phyloP scores from a whole-genome alignment of 2,113 vertebrate genomes.

The Centropus bengalensis region DNA sequence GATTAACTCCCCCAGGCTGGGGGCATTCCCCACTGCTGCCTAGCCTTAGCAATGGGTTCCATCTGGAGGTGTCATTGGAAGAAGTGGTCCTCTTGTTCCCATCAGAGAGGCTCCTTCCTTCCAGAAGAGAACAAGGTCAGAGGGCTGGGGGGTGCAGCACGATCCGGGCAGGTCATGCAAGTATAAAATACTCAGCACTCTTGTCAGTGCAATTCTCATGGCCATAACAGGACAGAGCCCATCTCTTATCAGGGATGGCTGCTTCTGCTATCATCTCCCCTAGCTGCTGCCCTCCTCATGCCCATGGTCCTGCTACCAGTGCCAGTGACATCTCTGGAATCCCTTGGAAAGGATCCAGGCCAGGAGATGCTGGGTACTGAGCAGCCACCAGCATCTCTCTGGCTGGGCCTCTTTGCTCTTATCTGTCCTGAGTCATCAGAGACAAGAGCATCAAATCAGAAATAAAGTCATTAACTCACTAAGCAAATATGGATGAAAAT shows the following conservation, averaged over 20 bases:
- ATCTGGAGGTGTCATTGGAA: neutral
- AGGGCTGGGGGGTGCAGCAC: neutral
- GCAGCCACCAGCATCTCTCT: constrained; percentile 18
- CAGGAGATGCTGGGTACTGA: neutral
- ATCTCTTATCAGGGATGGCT: constrained; percentile 47
- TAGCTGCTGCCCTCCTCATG: neutral
- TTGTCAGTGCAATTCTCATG: constrained; percentile 5
- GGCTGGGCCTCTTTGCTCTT: neutral
- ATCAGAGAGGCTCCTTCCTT: neutral
- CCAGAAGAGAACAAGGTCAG: neutral
- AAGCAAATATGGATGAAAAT: constrained; percentile 7
- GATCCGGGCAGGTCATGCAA: constrained; percentile 25
- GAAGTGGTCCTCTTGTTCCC: neutral
- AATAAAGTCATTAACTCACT: constrained; percentile 30
- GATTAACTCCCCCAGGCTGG: neutral
- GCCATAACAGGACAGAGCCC: constrained; percentile 58
- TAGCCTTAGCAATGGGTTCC: neutral
- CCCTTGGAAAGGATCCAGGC: constrained; percentile 38
- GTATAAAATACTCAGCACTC: constrained; percentile 59
- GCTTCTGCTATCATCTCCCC: constrained; percentile 23
- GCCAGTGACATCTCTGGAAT: constrained; percentile 44
- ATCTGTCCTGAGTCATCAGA: constrained; percentile 36
- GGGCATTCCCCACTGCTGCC: neutral
- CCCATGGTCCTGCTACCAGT: neutral
- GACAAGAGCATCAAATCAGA: constrained; percentile 17